Conservation (phyloP, 2,113 vertebrate species). For the Cyprinodon tularosa region DNA sequence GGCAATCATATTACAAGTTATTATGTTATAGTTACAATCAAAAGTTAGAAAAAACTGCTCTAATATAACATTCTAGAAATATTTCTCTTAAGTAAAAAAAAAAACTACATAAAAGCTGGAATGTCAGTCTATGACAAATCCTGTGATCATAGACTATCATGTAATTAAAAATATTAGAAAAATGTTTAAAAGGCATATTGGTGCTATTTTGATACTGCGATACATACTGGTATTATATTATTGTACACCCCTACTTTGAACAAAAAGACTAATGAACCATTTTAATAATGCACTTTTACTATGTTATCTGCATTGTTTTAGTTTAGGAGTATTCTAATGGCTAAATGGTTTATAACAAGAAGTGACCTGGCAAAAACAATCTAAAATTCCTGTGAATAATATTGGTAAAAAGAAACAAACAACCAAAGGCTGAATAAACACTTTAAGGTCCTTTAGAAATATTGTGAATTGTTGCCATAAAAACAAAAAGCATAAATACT, state of each 20-base stretch:
- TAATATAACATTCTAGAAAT: too few relatives aligned
- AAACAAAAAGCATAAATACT: background rate
- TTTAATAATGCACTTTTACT: background rate
- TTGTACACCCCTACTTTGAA: background rate
- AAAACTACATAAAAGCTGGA: too few relatives aligned
- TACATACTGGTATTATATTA: too few relatives aligned
- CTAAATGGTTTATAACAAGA: background rate
- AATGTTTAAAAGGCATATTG: too few relatives aligned
- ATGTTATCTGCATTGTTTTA: background rate
- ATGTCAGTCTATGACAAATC: too few relatives aligned
- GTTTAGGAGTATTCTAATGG: background rate
- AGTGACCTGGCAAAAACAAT: background rate
- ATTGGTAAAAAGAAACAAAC: background rate
- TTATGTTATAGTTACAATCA: too few relatives aligned
- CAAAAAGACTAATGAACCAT: background rate
- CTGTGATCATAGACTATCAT: too few relatives aligned
- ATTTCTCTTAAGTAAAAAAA: too few relatives aligned
- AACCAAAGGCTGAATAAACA: background rate
- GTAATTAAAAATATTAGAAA: too few relatives aligned
- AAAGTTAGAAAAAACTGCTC: too few relatives aligned
- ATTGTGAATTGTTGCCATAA: background rate
- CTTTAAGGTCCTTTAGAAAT: background rate
- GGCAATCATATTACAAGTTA: too few relatives aligned
- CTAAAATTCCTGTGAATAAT: background rate
- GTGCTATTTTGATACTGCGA: too few relatives aligned